Conservation (phyloP, 2,888 invertebrate species). For the Campoletis raptor region DNA sequence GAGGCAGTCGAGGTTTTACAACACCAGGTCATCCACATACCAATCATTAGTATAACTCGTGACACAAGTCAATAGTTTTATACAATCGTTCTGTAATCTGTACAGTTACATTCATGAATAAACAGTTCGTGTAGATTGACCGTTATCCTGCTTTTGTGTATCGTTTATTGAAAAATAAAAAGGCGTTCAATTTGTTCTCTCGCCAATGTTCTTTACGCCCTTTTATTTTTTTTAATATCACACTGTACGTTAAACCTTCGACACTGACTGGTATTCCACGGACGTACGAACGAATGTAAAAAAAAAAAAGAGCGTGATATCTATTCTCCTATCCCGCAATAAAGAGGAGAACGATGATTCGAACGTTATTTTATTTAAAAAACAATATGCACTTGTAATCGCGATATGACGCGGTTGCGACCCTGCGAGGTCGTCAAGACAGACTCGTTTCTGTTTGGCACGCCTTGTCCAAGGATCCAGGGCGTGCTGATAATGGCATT, state of each 20-base stretch:
- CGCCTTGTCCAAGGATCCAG: constrained; percentile 52
- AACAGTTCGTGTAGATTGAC: constrained; percentile 38
- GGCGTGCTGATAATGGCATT: constrained; percentile 42
- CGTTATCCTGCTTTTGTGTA: constrained; percentile 55
- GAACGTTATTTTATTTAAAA: constrained; percentile 25
- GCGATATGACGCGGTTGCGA: constrained; percentile 33
- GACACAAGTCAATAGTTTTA: constrained; percentile 30
- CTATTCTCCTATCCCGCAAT: constrained; percentile 39
- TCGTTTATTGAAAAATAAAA: neutral
- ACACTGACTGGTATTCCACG: constrained; percentile 45
- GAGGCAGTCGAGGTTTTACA: constrained; percentile 42
- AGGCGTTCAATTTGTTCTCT: neutral
- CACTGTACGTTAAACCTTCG: constrained; percentile 23
- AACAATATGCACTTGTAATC: constrained; percentile 31
- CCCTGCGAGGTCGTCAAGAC: constrained; percentile 27
- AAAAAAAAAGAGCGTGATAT: constrained; percentile 17
- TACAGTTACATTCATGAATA: constrained; percentile 60
- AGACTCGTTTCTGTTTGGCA: constrained; percentile 39
- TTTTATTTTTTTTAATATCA: neutral
- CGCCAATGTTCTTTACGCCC: neutral
- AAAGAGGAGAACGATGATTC: constrained; percentile 30
- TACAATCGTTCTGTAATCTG: constrained; percentile 45
- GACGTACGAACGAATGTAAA: constrained; percentile 27
- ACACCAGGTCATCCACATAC: constrained; percentile 65
- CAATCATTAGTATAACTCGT: constrained; percentile 38